These are phyloP conservation scores for Syngnathoides biaculeatus DNA, from an alignment of 2,113 vertebrate genomes.

Conservation along the genomic window DNA sequence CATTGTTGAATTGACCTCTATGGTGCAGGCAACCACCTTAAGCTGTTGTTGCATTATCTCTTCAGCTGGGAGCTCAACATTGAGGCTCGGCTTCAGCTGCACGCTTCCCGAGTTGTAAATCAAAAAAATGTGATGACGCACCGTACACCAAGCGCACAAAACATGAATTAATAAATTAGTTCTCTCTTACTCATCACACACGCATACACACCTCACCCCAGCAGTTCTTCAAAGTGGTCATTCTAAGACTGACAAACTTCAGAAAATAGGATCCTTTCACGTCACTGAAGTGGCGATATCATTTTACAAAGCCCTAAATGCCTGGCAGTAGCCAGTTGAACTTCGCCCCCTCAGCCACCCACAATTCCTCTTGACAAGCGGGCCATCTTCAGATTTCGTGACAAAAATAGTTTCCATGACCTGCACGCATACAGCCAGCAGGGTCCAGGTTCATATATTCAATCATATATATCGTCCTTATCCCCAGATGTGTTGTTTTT, in stretches of 20 bases:
- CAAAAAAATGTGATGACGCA: not conserved
- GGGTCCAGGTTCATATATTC: conserved; percentile 23
- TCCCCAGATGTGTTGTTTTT: conserved; percentile 28
- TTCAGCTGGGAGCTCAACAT: conserved; percentile 13
- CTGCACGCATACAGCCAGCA: conserved; percentile 24
- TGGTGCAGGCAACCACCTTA: conserved; percentile 22
- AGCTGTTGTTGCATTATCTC: conserved; percentile 47
- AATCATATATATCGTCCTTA: conserved; percentile 33
- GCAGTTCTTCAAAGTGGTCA: not conserved
- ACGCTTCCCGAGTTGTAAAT: not conserved
- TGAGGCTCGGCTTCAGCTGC: conserved; percentile 18
- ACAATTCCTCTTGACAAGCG: conserved; percentile 34
- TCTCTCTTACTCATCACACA: too few species aligned
- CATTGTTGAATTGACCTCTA: conserved; percentile 43
- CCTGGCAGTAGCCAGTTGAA: not conserved
- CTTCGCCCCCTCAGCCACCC: not conserved
- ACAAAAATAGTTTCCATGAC: conserved; percentile 47
- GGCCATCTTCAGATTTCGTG: conserved; percentile 56
- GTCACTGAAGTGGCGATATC: not conserved
- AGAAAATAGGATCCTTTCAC: not conserved
- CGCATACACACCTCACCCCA: not conserved
- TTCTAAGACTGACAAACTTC: not conserved
- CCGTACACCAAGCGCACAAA: not conserved
- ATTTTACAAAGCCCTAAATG: not conserved
- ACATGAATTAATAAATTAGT: not conserved